phyloP scores from a whole-genome alignment of 2,797 vertebrate genomes.

The Lepus oiostolus region DNA sequence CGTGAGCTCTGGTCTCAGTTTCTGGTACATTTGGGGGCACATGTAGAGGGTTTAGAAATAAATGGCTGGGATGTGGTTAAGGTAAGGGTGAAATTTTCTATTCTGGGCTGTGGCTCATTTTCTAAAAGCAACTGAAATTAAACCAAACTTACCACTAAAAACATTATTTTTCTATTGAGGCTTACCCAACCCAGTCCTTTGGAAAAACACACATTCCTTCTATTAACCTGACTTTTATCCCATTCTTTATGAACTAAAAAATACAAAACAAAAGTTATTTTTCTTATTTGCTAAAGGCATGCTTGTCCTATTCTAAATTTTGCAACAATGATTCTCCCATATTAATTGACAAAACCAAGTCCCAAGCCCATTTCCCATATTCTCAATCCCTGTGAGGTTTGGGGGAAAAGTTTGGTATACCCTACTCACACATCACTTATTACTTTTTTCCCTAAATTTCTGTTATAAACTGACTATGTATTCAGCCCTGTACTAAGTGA shows the following conservation, averaged over 20 bases:
- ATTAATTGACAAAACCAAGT: conserved; percentile 12
- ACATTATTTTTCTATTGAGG: conserved; percentile 17
- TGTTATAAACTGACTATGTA: not conserved
- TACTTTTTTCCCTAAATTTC: conserved; percentile 55
- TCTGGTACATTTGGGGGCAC: not conserved
- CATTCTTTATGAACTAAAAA: conserved; percentile 2
- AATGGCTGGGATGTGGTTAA: not conserved
- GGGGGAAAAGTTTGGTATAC: not conserved
- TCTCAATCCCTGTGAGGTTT: not conserved
- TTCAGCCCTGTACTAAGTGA: not conserved
- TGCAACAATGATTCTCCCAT: not conserved
- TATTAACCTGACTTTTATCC: conserved; percentile 17
- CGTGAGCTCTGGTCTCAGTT: not conserved
- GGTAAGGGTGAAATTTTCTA: not conserved
- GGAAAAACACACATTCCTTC: conserved; percentile 24
- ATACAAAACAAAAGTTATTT: not conserved
- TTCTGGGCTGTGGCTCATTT: not conserved
- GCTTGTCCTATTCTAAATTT: not conserved
- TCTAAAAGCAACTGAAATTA: not conserved
- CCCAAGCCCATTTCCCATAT: not conserved
- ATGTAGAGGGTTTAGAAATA: not conserved
- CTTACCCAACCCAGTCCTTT: conserved; percentile 13
- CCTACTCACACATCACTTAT: not conserved
- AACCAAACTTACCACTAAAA: conserved; percentile 33
- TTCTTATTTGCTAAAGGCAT: not conserved